A percentile compares a stretch with the other conserved stretches of the same genome.
These are phyloP conservation scores for Oreochromis mossambicus DNA, from an alignment of 2,797 vertebrate genomes.

Conservation along the genomic window DNA sequence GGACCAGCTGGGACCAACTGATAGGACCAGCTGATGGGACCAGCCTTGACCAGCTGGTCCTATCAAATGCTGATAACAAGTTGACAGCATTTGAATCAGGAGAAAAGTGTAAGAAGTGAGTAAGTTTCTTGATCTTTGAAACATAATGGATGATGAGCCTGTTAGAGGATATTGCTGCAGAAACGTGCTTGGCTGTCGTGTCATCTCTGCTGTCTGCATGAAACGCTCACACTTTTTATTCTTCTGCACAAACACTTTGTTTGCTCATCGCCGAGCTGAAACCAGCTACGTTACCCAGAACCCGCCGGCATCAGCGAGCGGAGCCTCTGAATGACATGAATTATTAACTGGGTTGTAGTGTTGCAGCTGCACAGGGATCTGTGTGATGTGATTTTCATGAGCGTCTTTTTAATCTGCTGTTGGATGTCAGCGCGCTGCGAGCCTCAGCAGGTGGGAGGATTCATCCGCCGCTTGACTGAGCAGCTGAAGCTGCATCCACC, in stretches of 20 bases:
- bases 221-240: neutral
- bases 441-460: neutral
- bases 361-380: neutral
- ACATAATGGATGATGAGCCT: neutral
- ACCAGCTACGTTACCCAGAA: neutral
- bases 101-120: neutral
- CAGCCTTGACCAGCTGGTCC: too few species aligned
- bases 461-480: neutral
- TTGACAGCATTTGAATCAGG: neutral
- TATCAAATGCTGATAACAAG: neutral
- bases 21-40: too few species aligned
- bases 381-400: conserved; percentile 29
- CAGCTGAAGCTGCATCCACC: neutral
- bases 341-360: conserved; percentile 12
- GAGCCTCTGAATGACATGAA: conserved; percentile 1
- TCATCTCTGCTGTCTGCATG: neutral
- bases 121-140: neutral
- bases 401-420: conserved; percentile 23
- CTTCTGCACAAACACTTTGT: neutral
- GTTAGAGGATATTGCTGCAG: neutral
- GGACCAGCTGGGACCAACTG: too few species aligned
- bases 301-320: neutral
- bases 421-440: neutral
- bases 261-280: neutral
- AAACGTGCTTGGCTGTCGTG: neutral